A percentile compares a stretch with the other conserved stretches of the same genome.
These are phyloP conservation scores for Nomada lathburiana DNA, from an alignment of 2,888 invertebrate species.

Conservation along the genomic window DNA sequence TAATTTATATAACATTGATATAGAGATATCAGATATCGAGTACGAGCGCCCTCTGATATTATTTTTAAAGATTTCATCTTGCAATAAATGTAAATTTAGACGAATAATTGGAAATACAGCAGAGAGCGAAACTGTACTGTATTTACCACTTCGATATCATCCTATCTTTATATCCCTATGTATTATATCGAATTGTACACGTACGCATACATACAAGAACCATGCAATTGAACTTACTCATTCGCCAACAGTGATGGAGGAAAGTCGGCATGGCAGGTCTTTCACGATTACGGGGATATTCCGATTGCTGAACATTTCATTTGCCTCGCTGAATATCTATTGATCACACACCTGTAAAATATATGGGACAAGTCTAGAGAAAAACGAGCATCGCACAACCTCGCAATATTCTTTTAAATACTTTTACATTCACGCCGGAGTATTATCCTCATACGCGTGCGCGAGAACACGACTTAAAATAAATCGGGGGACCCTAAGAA, in stretches of 20 bases:
- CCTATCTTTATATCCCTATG: not conserved
- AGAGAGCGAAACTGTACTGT: too few relatives aligned
- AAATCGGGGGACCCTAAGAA: conserved; percentile 38
- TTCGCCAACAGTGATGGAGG: not conserved
- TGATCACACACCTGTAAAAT: conserved; percentile 2
- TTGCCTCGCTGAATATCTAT: conserved; percentile 4
- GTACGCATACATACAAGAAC: not conserved
- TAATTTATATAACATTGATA: not conserved
- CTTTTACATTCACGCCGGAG: not conserved
- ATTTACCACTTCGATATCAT: not conserved
- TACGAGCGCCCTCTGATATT: not conserved
- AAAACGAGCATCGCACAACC: too few relatives aligned
- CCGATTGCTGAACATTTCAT: not conserved
- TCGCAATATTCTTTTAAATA: not conserved
- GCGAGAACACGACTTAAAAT: conserved; percentile 34
- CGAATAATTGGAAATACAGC: too few relatives aligned
- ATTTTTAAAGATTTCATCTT: not conserved
- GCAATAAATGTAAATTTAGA: too few relatives aligned
- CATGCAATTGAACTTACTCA: not conserved
- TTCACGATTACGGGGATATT: not conserved
- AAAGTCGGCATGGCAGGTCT: not conserved
- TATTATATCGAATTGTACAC: not conserved
- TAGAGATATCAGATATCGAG: not conserved
- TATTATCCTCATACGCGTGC: not conserved
- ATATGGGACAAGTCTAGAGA: not conserved